A percentile compares a stretch with the other conserved stretches of the same genome.
Evolutionary conservation across 92 coral and sea anemone species (phyloP).

Genomic region (Nematostella vectensis): DNA sequence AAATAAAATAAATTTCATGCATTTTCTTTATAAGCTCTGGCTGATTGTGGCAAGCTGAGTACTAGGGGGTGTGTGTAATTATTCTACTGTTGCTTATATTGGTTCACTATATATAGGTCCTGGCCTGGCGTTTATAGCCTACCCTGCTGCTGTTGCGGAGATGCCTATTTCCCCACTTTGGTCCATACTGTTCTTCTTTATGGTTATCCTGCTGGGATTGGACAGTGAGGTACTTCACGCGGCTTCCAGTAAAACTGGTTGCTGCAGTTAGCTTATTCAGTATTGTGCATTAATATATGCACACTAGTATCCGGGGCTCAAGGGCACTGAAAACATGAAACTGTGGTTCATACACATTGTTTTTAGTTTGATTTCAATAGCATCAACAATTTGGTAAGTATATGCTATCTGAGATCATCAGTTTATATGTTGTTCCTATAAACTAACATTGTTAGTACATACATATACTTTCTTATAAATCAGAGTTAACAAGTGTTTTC

Average conservation of each 20-base stretch:
- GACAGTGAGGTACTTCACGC: constrained; percentile 88
- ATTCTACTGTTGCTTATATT: constrained; percentile 36
- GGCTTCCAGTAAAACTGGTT: constrained; percentile 32
- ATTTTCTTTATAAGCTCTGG: too few species aligned
- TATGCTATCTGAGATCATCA: too few species aligned
- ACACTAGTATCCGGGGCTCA: background rate
- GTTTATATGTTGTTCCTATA: too few species aligned
- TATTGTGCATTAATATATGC: background rate
- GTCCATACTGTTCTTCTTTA: constrained; percentile 96
- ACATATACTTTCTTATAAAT: too few species aligned
- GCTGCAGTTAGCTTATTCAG: constrained; percentile 16
- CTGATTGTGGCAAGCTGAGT: too few species aligned
- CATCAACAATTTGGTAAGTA: too few species aligned
- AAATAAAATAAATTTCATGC: too few species aligned
- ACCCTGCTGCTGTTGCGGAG: constrained; percentile 97
- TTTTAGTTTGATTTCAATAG: too few species aligned
- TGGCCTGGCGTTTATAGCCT: constrained; percentile 98
- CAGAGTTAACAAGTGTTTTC: too few species aligned
- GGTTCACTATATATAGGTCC: constrained; percentile 83
- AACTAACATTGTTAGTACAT: too few species aligned
- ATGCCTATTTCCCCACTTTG: constrained; percentile 96
- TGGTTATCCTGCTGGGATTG: constrained; percentile 95
- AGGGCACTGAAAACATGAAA: constrained; percentile 17
- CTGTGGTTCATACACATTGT: constrained; percentile 41
- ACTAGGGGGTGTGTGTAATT: constrained; percentile 21